Evolutionary conservation across 2,797 vertebrate species (phyloP).

Genomic region (Bufotes viridis): DNA sequence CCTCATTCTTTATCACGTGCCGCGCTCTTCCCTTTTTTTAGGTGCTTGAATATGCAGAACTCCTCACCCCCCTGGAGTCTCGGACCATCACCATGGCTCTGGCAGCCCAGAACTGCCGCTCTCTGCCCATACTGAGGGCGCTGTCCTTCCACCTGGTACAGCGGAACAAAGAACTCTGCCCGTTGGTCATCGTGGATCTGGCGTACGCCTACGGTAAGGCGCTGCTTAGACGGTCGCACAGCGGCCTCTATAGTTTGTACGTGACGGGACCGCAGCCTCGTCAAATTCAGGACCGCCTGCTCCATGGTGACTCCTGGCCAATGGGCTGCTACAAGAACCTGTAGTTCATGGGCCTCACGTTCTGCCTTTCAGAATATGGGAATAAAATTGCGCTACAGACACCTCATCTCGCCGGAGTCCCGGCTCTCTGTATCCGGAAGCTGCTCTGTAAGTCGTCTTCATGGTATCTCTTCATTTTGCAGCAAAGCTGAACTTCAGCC

Average conservation of each 20-base stretch:
- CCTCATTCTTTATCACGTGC: neutral
- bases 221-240: neutral
- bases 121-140: constrained; percentile 85
- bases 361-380: neutral
- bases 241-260: neutral
- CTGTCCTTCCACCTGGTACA: constrained; percentile 91
- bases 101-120: constrained; percentile 80
- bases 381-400: constrained; percentile 9
- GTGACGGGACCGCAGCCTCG: constrained; percentile 50
- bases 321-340: constrained; percentile 56
- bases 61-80: constrained; percentile 81
- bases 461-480: constrained; percentile 39
- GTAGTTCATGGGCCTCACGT: constrained; percentile 35
- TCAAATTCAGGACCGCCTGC: constrained; percentile 65
- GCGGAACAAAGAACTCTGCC: constrained; percentile 79
- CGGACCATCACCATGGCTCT: constrained; percentile 77
- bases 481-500: constrained; percentile 90
- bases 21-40: constrained; percentile 65
- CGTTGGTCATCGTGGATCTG: constrained; percentile 80
- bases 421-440: too few species aligned
- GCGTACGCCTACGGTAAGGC: constrained; percentile 84
- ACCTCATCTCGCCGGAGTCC: neutral
- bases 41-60: constrained; percentile 87
- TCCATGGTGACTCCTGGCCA: constrained; percentile 59
- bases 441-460: neutral